Evolutionary conservation across 30 jellyfish, hydroid and myxozoan genomes (phyloP).

Genomic region (Nemopilema nomurai): DNA sequence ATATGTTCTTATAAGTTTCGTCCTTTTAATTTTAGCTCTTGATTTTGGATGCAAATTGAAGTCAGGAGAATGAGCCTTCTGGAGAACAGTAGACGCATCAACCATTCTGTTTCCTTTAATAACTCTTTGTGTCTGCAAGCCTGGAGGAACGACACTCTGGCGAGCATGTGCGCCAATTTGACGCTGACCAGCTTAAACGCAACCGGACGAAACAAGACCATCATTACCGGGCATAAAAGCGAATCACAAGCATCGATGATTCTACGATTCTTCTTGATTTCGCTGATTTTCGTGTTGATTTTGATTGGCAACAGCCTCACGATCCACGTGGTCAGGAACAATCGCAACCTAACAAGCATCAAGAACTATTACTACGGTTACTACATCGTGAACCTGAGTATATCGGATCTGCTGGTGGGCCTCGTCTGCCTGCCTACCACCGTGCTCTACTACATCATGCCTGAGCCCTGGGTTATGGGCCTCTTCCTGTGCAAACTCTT

Average conservation of each 20-base stretch:
- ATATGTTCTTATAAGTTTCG: too few relatives aligned
- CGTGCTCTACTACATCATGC: constrained; percentile 33
- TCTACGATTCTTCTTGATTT: constrained; percentile 53
- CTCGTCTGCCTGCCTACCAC: constrained; percentile 74
- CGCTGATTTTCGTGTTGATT: constrained; percentile 53
- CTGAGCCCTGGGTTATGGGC: constrained; percentile 64
- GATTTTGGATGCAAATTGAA: not conserved
- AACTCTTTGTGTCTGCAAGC: not conserved
- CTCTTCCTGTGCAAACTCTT: constrained; percentile 57
- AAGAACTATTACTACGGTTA: constrained; percentile 72
- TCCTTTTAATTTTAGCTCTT: not conserved
- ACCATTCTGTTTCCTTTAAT: constrained; percentile 1
- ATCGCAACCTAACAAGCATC: constrained; percentile 53
- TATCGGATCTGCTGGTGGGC: constrained; percentile 71
- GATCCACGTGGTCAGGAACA: constrained; percentile 57
- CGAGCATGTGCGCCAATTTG: constrained; percentile 11
- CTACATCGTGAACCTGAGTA: constrained; percentile 70
- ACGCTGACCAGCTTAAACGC: not conserved
- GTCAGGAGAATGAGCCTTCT: not conserved
- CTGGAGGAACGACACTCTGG: not conserved
- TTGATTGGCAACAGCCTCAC: constrained; percentile 68
- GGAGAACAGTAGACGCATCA: not conserved
- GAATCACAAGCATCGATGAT: constrained; percentile 48
- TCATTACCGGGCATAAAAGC: not conserved
- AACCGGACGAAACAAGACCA: not conserved